Percentiles rank a stretch among this genome's conserved stretches.
Conservation (phyloP, 2,113 vertebrate species). For the Chlorocebus sabaeus region DNA sequence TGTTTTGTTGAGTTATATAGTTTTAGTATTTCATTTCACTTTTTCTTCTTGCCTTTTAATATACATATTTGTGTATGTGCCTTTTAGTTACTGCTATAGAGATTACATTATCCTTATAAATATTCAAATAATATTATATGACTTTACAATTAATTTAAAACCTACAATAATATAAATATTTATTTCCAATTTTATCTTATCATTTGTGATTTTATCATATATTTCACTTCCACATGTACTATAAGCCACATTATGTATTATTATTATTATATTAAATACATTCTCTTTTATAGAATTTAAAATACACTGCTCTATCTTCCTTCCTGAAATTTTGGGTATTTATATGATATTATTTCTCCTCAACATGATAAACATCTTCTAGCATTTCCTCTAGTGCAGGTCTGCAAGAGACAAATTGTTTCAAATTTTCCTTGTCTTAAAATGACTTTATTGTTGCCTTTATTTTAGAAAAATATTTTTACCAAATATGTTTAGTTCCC, state of each 20-base stretch:
- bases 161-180: no score
- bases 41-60: no score
- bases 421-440: background rate
- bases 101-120: no score
- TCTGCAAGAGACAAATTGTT: background rate
- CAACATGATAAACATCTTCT: no score
- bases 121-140: no score
- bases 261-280: background rate
- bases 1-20: no score
- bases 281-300: background rate
- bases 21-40: no score
- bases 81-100: no score
- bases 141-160: no score
- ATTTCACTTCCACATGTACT: background rate
- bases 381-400: background rate
- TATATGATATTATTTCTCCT: background rate
- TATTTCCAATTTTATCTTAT: no score
- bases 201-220: no score
- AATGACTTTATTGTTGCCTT: background rate
- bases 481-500: background rate
- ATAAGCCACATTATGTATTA: background rate
- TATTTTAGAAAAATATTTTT: background rate
- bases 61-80: no score
- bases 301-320: background rate
- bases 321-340: background rate